Evolutionary conservation across 92 coral and sea anemone species (phyloP).

Genomic region (Heteractis magnifica): DNA sequence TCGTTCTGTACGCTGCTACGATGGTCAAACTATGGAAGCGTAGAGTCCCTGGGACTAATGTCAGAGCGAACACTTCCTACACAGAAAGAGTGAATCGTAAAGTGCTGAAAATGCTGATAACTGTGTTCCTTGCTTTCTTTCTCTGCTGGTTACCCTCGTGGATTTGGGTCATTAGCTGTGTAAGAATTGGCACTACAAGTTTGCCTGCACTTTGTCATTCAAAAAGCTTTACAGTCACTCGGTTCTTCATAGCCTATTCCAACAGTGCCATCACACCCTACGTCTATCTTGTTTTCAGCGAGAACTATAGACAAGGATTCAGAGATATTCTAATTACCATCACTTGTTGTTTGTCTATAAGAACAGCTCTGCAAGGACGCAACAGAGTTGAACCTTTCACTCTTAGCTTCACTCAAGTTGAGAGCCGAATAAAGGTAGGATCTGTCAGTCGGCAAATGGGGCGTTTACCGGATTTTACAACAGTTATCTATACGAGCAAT

Average conservation of each 20-base stretch:
- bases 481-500: not conserved
- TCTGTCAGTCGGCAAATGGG: not conserved
- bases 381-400: constrained; percentile 14
- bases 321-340: constrained; percentile 14
- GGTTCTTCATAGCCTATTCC: constrained; percentile 39
- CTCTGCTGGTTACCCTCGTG: constrained; percentile 43
- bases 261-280: constrained; percentile 45
- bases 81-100: constrained; percentile 35
- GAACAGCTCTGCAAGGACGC: not conserved
- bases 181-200: not conserved
- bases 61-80: constrained; percentile 2
- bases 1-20: constrained; percentile 39
- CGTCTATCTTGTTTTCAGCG: constrained; percentile 32
- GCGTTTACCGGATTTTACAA: constrained; percentile 8
- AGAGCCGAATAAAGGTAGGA: not conserved
- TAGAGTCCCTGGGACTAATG: constrained; percentile 26
- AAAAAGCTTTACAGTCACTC: not conserved
- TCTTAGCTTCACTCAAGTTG: not conserved
- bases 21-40: constrained; percentile 32
- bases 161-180: constrained; percentile 32
- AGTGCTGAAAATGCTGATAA: constrained; percentile 42
- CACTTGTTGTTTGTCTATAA: constrained; percentile 16
- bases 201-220: constrained; percentile 22
- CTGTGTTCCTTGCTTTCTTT: constrained; percentile 22
- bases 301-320: constrained; percentile 45